These are phyloP conservation scores for Bombus affinis DNA, from an alignment of 1,140 invertebrate genomes.

Conservation along the genomic window DNA sequence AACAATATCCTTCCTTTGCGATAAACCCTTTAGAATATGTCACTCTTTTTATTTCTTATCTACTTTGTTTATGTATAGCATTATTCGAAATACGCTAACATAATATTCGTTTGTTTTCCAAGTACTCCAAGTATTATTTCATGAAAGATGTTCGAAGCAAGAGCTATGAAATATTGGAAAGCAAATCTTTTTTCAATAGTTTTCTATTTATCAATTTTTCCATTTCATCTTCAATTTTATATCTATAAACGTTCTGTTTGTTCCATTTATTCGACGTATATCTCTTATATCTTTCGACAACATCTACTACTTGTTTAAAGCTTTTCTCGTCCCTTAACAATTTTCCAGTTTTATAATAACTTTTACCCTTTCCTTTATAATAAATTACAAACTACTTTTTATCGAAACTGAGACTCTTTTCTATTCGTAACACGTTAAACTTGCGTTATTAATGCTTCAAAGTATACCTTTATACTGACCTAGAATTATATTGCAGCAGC, in stretches of 20 bases:
- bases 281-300: background rate
- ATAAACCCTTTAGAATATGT: background rate
- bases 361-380: background rate
- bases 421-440: background rate
- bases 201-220: background rate
- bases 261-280: background rate
- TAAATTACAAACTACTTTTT: background rate
- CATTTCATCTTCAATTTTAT: background rate
- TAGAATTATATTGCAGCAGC: background rate
- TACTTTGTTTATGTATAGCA: background rate
- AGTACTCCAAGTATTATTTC: background rate
- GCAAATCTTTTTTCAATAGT: background rate
- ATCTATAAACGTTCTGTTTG: background rate
- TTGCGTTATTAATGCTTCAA: background rate
- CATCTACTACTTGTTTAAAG: background rate
- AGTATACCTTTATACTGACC: slow-evolving; percentile 1
- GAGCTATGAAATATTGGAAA: background rate
- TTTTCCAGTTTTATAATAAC: background rate
- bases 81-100: background rate
- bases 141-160: background rate
- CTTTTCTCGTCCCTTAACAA: background rate
- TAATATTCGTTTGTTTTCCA: background rate
- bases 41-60: background rate
- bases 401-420: background rate
- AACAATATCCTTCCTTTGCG: background rate